Conservation (phyloP, 2,888 invertebrate genomes). For the Agrochola lychnidis region DNA sequence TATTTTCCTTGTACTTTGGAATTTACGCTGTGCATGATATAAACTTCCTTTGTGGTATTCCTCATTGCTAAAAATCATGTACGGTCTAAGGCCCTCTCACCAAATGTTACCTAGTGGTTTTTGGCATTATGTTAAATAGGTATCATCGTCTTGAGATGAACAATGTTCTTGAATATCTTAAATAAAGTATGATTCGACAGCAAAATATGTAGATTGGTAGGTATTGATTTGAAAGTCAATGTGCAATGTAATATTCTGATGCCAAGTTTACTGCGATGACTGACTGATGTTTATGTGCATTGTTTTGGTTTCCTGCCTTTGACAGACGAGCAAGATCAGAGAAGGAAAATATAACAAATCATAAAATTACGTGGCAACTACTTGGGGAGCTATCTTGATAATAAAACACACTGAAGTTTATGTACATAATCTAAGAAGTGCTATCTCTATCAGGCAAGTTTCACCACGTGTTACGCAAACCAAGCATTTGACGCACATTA, state of each 20-base stretch:
- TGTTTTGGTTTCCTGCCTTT: not conserved
- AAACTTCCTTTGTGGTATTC: not conserved
- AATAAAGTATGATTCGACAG: not conserved
- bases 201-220: constrained; percentile 4
- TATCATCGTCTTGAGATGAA: not conserved
- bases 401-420: not conserved
- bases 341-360: not conserved
- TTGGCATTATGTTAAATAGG: constrained; percentile 3
- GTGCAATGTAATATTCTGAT: constrained; percentile 12
- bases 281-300: constrained; percentile 27
- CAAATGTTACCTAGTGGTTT: not conserved
- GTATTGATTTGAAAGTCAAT: not conserved
- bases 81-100: not conserved
- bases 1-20: constrained; percentile 3
- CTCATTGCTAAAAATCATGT: constrained; percentile 13
- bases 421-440: not conserved
- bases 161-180: not conserved
- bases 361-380: not conserved
- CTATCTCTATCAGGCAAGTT: not conserved
- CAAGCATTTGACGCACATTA: not conserved
- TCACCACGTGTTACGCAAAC: constrained; percentile 32
- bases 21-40: not conserved
- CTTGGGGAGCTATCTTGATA: not conserved
- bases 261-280: constrained; percentile 26
- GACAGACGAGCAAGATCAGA: not conserved